phyloP scores from a whole-genome alignment of 1,140 invertebrate species.

The Drosophila asahinai region DNA sequence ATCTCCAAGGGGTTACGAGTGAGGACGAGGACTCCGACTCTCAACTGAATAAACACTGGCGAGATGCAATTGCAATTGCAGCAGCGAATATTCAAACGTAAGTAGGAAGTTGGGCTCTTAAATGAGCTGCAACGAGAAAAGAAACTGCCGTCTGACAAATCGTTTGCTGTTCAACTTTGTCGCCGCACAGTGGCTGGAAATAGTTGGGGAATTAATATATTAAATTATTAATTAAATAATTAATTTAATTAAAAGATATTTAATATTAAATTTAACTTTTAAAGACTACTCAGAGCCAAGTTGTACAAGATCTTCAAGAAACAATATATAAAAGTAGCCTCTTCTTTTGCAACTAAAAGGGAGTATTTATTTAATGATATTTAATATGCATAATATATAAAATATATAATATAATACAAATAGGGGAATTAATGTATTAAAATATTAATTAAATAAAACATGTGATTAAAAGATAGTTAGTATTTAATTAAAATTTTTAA shows the following conservation, averaged over 20 bases:
- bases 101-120: constrained; percentile 76
- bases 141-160: constrained; percentile 68
- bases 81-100: constrained; percentile 71
- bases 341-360: neutral
- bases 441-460: too few species aligned
- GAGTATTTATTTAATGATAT: too few species aligned
- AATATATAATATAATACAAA: too few species aligned
- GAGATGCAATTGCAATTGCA: constrained; percentile 69
- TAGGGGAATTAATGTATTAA: too few species aligned
- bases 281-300: too few species aligned
- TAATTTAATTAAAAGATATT: neutral
- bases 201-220: neutral
- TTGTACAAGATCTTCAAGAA: neutral
- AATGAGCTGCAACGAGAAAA: constrained; percentile 58
- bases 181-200: constrained; percentile 28
- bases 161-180: constrained; percentile 65
- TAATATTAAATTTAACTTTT: too few species aligned
- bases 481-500: too few species aligned
- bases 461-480: too few species aligned
- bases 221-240: constrained; percentile 3
- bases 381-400: too few species aligned
- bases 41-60: constrained; percentile 73
- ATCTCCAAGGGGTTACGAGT: neutral
- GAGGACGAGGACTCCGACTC: constrained; percentile 25
- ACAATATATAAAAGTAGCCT: too few species aligned